Conservation (phyloP, 2,888 invertebrate species). For the Mystacides longicornis region DNA sequence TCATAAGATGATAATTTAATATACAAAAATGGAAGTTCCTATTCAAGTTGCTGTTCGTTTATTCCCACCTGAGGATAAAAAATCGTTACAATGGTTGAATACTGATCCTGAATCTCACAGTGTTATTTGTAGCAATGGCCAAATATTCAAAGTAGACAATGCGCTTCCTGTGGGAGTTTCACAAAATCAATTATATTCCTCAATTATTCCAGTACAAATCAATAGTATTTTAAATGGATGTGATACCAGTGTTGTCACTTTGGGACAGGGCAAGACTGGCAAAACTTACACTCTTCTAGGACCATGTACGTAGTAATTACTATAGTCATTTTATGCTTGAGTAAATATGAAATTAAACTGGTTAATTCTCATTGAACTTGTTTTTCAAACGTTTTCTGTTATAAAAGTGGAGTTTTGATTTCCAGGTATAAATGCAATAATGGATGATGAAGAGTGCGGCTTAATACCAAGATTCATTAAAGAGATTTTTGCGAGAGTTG, state of each 20-base stretch:
- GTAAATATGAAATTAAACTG: too few species aligned
- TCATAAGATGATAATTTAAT: too few species aligned
- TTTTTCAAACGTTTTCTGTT: too few species aligned
- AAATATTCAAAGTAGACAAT: conserved; percentile 48
- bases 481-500: conserved; percentile 61
- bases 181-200: conserved; percentile 44
- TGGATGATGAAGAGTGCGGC: conserved; percentile 63
- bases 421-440: conserved; percentile 47
- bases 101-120: conserved; percentile 52
- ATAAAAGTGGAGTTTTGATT: too few species aligned
- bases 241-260: conserved; percentile 65
- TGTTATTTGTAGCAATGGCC: conserved; percentile 53
- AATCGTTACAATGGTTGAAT: conserved; percentile 52
- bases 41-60: conserved; percentile 66
- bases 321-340: too few species aligned
- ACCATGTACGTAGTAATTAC: conserved; percentile 52
- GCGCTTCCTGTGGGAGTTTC: conserved; percentile 31
- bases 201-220: conserved; percentile 58
- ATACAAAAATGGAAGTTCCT: conserved; percentile 67
- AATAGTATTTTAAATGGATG: conserved; percentile 64
- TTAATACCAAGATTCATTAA: conserved; percentile 64
- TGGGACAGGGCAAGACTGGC: conserved; percentile 60
- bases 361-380: too few species aligned
- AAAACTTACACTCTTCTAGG: conserved; percentile 70
- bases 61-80: conserved; percentile 50